phyloP scores from a whole-genome alignment of 2,888 invertebrate species.

The Xiphydria camelus region DNA sequence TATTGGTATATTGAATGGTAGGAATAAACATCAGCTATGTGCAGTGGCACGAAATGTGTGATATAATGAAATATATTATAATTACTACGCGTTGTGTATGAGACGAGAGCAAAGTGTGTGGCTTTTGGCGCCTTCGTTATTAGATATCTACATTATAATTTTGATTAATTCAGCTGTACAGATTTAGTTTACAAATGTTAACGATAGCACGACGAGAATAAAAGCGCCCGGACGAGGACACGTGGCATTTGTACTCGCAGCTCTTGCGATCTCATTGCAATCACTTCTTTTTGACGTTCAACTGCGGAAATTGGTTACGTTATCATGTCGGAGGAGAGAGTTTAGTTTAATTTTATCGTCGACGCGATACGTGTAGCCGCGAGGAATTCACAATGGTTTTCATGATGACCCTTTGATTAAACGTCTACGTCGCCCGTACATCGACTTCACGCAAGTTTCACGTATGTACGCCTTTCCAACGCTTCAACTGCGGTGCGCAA shows the following conservation, averaged over 20 bases:
- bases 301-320: conserved; percentile 37
- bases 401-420: background rate
- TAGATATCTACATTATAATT: conserved; percentile 18
- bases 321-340: conserved; percentile 28
- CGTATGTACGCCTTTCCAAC: background rate
- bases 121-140: too few relatives aligned
- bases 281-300: too few relatives aligned
- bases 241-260: background rate
- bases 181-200: conserved; percentile 39
- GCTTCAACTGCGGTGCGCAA: background rate
- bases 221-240: conserved; percentile 11
- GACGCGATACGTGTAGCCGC: background rate
- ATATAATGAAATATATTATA: conserved; percentile 33
- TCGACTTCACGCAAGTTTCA: background rate
- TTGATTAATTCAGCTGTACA: conserved; percentile 33
- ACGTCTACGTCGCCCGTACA: too few relatives aligned
- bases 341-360: background rate
- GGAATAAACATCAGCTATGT: too few relatives aligned
- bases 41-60: conserved; percentile 34
- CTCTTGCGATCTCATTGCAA: too few relatives aligned
- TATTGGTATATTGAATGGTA: conserved; percentile 31
- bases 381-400: background rate
- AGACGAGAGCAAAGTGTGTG: too few relatives aligned
- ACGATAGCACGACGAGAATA: conserved; percentile 20
- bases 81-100: too few relatives aligned